Conservation (phyloP, 2,113 vertebrate genomes). For the Psettodes erumei region DNA sequence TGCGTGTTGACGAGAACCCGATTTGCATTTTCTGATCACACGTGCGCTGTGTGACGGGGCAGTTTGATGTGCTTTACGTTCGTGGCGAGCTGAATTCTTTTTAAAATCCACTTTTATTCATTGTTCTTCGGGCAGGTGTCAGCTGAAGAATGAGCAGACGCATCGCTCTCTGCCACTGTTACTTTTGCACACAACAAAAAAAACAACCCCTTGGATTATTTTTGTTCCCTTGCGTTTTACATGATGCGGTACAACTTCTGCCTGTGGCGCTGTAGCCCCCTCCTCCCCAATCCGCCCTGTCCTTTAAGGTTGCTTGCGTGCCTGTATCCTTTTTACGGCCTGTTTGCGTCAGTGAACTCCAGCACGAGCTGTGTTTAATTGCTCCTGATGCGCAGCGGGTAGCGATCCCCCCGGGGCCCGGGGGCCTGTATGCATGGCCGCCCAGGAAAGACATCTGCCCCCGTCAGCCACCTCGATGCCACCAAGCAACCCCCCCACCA, state of each 20-base stretch:
- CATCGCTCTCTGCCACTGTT: no score
- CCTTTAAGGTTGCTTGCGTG: constrained; percentile 61
- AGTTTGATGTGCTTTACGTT: constrained; percentile 10
- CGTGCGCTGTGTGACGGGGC: not conserved
- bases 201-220: constrained; percentile 38
- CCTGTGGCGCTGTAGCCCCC: constrained; percentile 6
- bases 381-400: constrained; percentile 67
- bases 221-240: constrained; percentile 19
- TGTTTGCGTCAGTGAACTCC: constrained; percentile 59
- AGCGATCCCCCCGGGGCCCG: constrained; percentile 56
- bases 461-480: constrained; percentile 64
- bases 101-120: constrained; percentile 10
- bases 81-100: constrained; percentile 9
- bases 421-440: constrained; percentile 59
- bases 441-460: constrained; percentile 63
- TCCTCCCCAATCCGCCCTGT: constrained; percentile 17
- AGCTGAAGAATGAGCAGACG: constrained; percentile 29
- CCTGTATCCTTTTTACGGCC: constrained; percentile 52
- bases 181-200: constrained; percentile 35
- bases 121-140: constrained; percentile 33
- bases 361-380: constrained; percentile 67
- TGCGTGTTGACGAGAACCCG: constrained; percentile 46
- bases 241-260: constrained; percentile 30
- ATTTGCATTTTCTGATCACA: constrained; percentile 57
- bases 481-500: constrained; percentile 31